Evolutionary conservation across 2,888 invertebrate species (phyloP).

Genomic region (Lasioglossum figueresi): DNA sequence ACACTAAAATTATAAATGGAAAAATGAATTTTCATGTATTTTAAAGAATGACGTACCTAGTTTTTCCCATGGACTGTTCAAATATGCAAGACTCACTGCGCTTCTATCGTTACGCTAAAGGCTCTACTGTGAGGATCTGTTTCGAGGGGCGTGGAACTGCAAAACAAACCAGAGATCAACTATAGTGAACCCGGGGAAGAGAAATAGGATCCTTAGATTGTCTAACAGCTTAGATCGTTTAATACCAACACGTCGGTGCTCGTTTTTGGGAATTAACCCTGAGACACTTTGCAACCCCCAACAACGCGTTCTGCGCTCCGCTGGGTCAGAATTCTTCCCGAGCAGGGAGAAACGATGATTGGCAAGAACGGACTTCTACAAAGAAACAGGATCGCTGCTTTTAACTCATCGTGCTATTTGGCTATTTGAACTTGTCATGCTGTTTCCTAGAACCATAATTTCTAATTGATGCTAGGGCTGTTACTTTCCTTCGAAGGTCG

Average conservation of each 20-base stretch:
- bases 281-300: neutral
- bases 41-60: neutral
- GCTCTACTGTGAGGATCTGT: conserved; percentile 78
- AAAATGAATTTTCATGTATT: neutral
- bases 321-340: conserved; percentile 9
- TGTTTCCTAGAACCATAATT: neutral
- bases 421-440: too few species aligned
- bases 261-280: neutral
- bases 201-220: conserved; percentile 15
- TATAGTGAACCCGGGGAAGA: conserved; percentile 46
- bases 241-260: neutral
- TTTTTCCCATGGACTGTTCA: neutral
- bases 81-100: conserved; percentile 76
- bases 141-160: conserved; percentile 76
- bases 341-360: conserved; percentile 32
- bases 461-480: too few species aligned
- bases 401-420: neutral
- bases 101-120: conserved; percentile 78
- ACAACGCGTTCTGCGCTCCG: conserved; percentile 19
- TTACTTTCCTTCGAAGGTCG: too few species aligned
- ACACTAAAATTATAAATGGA: neutral
- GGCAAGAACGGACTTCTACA: conserved; percentile 8
- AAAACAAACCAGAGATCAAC: conserved; percentile 71
- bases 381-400: conserved; percentile 30
- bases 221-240: neutral